Percentiles rank a stretch among this genome's conserved stretches.
These are phyloP conservation scores for Phylloscopus trochiloides DNA, from an alignment of 2,113 vertebrate genomes.

Conservation along the genomic window DNA sequence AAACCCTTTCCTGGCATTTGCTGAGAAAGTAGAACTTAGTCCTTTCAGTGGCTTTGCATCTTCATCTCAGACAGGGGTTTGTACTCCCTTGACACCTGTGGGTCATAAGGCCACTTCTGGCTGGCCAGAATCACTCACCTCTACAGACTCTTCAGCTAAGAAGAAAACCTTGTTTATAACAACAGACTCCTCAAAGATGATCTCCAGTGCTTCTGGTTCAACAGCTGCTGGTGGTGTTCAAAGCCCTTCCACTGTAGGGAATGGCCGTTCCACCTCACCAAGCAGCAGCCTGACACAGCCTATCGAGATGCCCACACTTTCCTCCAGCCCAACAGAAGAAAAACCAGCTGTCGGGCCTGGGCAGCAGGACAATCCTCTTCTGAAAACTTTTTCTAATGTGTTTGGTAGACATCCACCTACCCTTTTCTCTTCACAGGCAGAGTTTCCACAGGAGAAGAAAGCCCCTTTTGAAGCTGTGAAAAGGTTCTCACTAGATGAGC, in stretches of 20 bases:
- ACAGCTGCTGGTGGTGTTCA: constrained; percentile 73
- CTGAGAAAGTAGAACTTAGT: constrained; percentile 84
- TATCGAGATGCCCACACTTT: constrained; percentile 85
- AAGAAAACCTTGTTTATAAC: constrained; percentile 88
- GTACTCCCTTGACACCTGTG: constrained; percentile 53
- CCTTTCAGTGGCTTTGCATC: constrained; percentile 87
- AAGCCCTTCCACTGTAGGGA: constrained; percentile 74
- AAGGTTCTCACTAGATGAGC: constrained; percentile 91
- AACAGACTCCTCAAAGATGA: constrained; percentile 87
- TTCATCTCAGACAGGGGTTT: constrained; percentile 71
- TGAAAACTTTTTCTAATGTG: constrained; percentile 78
- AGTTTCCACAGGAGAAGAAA: constrained; percentile 78
- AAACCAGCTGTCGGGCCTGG: constrained; percentile 72
- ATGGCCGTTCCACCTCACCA: constrained; percentile 77
- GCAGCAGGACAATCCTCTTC: constrained; percentile 77
- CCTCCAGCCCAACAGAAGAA: constrained; percentile 83
- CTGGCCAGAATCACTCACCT: constrained; percentile 74
- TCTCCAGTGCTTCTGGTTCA: constrained; percentile 79
- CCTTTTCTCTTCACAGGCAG: constrained; percentile 74
- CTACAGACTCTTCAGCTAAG: constrained; percentile 74
- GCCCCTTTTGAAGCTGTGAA: constrained; percentile 87
- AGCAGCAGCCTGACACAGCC: constrained; percentile 75
- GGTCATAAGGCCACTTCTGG: constrained; percentile 68
- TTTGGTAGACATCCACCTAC: constrained; percentile 82
- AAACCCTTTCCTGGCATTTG: constrained; percentile 92